Percentiles rank a stretch among this genome's conserved stretches.
Conservation (phyloP, 2,888 invertebrate species). For the Phortica okadai region DNA sequence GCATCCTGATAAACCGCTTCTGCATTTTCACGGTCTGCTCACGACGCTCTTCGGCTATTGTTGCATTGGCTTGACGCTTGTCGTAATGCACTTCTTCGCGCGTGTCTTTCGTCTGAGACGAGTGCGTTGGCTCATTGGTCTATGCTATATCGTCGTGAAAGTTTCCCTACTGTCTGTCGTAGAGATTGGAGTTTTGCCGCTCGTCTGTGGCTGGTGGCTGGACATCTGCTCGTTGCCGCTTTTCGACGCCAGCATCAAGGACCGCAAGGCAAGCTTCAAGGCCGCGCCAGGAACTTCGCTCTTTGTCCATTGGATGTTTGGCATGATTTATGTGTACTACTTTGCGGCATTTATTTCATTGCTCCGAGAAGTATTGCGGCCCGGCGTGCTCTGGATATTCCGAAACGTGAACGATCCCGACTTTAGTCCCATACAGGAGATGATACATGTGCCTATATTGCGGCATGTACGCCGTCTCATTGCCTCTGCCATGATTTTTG, state of each 20-base stretch:
- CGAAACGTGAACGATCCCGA: slow-evolving; percentile 99
- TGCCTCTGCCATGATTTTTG: slow-evolving; percentile 96
- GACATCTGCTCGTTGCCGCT: slow-evolving; percentile 97
- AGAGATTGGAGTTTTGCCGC: slow-evolving; percentile 97
- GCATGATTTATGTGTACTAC: slow-evolving; percentile 99
- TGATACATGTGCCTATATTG: slow-evolving; percentile 97
- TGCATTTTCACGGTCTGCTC: slow-evolving; percentile 94
- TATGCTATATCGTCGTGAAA: slow-evolving; percentile 88
- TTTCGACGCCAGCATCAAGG: slow-evolving; percentile 88
- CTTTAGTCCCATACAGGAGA: slow-evolving; percentile 98
- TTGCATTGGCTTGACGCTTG: slow-evolving; percentile 88
- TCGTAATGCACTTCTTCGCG: slow-evolving; percentile 90
- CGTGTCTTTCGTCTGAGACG: slow-evolving; percentile 87
- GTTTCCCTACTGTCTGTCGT: slow-evolving; percentile 96
- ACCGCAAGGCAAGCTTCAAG: slow-evolving; percentile 91
- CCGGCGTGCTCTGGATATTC: slow-evolving; percentile 98
- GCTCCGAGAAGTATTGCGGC: slow-evolving; percentile 93
- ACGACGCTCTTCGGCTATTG: slow-evolving; percentile 96
- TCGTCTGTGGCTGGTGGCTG: slow-evolving; percentile 99
- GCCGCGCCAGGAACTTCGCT: slow-evolving; percentile 97
- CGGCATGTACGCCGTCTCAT: slow-evolving; percentile 93
- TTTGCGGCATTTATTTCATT: slow-evolving; percentile 97
- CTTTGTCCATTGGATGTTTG: slow-evolving; percentile 99
- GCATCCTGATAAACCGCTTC: slow-evolving; percentile 77
- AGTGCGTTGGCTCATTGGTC: slow-evolving; percentile 90